A percentile compares a stretch with the other conserved stretches of the same genome.
Evolutionary conservation across 2,797 vertebrate species (phyloP).

Genomic region (Emydoidea blandingii): DNA sequence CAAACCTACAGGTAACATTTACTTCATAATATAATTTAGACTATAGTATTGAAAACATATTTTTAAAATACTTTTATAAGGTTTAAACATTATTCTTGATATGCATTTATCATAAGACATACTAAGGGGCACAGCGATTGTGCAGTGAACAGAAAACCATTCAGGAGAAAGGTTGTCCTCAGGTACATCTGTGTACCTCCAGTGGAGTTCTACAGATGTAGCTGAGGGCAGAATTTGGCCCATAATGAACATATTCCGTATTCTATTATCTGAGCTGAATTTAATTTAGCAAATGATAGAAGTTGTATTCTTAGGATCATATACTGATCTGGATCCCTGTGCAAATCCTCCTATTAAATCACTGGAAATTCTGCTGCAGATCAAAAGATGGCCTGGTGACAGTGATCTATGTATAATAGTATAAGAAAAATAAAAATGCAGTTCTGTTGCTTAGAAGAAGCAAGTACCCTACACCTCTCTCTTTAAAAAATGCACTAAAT

Average conservation of each 20-base stretch:
- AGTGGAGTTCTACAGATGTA: not conserved
- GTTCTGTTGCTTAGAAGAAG: not conserved
- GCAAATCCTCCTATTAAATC: not conserved
- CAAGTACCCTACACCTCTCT: not conserved
- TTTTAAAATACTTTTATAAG: not conserved
- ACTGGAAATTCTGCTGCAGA: not conserved
- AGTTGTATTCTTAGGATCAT: not conserved
- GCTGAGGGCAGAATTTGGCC: not conserved
- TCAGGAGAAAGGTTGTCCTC: not conserved
- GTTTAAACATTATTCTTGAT: not conserved
- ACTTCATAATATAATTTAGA: slow-evolving; percentile 11
- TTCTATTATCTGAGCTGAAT: not conserved
- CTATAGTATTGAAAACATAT: not conserved
- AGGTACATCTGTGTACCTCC: not conserved
- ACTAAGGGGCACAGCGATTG: not conserved
- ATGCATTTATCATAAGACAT: not conserved
- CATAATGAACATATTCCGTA: not conserved
- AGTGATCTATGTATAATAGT: not conserved
- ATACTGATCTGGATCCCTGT: not conserved
- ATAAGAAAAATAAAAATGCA: not conserved
- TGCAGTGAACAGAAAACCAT: not conserved
- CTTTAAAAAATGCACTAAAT: not conserved
- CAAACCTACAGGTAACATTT: slow-evolving; percentile 91
- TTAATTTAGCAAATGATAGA: not conserved
- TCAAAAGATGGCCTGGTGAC: not conserved